These are phyloP conservation scores for Melitaea cinxia DNA, from an alignment of 1,140 invertebrate genomes.

Conservation along the genomic window DNA sequence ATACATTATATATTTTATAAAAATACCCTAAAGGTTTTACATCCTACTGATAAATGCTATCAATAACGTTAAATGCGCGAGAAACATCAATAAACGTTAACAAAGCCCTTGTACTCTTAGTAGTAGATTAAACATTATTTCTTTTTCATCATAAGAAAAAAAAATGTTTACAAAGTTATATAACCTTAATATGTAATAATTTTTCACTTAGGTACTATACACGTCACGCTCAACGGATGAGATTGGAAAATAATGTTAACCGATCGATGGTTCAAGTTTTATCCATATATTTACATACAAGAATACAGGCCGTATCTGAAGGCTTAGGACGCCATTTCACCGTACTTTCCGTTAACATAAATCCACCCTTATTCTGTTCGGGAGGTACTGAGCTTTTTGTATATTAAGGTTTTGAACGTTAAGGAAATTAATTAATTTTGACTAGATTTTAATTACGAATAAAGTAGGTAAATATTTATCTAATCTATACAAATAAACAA, in stretches of 20 bases:
- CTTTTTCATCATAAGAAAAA: no score
- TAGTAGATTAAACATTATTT: no score
- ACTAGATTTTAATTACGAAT: no score
- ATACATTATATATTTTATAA: no score
- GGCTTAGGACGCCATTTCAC: constrained; percentile 71
- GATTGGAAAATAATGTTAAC: constrained; percentile 33
- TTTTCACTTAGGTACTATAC: constrained; percentile 1
- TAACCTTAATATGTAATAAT: constrained; percentile 7
- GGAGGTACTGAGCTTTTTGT: constrained; percentile 30
- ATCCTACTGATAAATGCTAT: no score
- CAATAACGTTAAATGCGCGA: no score
- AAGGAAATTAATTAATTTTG: constrained; percentile 25
- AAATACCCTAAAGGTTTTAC: no score
- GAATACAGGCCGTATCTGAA: constrained; percentile 61
- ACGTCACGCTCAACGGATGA: background rate
- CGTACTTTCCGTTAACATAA: constrained; percentile 74
- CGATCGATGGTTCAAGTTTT: constrained; percentile 28
- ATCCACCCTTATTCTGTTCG: constrained; percentile 63
- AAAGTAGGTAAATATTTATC: no score
- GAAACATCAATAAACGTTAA: no score
- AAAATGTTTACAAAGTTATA: background rate
- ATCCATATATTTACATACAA: constrained; percentile 36
- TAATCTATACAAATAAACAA: no score
- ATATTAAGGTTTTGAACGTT: constrained; percentile 23
- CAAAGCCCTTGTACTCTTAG: no score